phyloP scores from a whole-genome alignment of 1,140 invertebrate genomes.

The Anastrepha ludens region DNA sequence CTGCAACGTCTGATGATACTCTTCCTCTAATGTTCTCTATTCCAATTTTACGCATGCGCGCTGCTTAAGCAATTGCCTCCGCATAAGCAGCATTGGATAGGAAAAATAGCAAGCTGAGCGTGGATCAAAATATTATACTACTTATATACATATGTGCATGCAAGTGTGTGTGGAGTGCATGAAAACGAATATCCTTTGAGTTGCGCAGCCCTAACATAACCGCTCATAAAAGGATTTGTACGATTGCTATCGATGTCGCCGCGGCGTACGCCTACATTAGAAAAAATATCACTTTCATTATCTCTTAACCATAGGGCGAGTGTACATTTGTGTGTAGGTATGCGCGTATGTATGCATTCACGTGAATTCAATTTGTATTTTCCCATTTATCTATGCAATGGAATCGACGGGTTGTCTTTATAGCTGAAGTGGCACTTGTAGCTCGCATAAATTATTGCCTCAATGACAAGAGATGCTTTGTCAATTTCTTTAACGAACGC shows the following conservation, averaged over 20 bases:
- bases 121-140: background rate
- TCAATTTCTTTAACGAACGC: background rate
- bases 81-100: background rate
- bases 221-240: slow-evolving; percentile 45
- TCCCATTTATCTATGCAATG: slow-evolving; percentile 12
- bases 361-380: slow-evolving; percentile 37
- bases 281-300: slow-evolving; percentile 30
- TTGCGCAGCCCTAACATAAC: background rate
- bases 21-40: background rate
- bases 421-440: slow-evolving; percentile 41
- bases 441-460: slow-evolving; percentile 28
- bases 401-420: slow-evolving; percentile 30
- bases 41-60: background rate
- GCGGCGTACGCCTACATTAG: slow-evolving; percentile 9
- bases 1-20: background rate
- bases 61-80: background rate
- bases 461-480: background rate
- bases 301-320: background rate
- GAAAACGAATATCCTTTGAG: background rate
- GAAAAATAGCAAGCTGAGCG: background rate
- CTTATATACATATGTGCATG: background rate
- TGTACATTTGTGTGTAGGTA: background rate
- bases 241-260: slow-evolving; percentile 43
- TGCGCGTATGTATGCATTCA: background rate
- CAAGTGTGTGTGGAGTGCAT: background rate